Conservation (phyloP, 1,140 invertebrate genomes). For the Lepeophtheirus salmonis region DNA sequence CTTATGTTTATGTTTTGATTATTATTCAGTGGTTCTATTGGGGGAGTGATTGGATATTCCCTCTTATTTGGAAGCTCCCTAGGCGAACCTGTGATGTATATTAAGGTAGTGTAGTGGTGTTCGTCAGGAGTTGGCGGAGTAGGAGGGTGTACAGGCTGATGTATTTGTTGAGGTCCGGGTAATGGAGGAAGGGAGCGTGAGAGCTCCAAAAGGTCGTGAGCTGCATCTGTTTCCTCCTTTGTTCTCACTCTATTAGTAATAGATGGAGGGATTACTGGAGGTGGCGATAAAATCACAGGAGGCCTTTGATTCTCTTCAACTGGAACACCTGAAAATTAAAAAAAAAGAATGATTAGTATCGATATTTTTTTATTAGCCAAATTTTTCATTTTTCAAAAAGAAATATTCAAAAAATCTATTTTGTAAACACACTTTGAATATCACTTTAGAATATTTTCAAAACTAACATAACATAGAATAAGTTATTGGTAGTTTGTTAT, state of each 20-base stretch:
- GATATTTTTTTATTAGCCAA: no score
- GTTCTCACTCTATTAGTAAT: conserved; percentile 16
- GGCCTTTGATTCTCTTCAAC: background rate
- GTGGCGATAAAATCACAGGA: background rate
- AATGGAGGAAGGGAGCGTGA: conserved; percentile 24
- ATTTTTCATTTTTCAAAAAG: no score
- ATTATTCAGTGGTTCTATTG: background rate
- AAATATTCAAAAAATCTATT: no score
- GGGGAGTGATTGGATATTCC: background rate
- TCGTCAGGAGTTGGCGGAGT: conserved; percentile 17
- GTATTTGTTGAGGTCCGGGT: conserved; percentile 2
- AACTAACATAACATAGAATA: no score
- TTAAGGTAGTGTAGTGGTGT: conserved; percentile 18
- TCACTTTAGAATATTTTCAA: no score
- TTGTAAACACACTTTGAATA: no score
- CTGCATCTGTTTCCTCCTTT: conserved; percentile 25
- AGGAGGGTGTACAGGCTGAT: conserved; percentile 14
- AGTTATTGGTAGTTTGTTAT: no score
- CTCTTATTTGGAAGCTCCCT: background rate
- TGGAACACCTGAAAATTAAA: background rate
- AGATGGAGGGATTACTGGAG: background rate
- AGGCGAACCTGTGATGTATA: background rate
- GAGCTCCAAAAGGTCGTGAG: conserved; percentile 25
- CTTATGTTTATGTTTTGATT: background rate
- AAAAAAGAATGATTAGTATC: no score